Base-by-base conservation (phyloP, 23 tunicate species). In the Aplidium turbinatum region DNA sequence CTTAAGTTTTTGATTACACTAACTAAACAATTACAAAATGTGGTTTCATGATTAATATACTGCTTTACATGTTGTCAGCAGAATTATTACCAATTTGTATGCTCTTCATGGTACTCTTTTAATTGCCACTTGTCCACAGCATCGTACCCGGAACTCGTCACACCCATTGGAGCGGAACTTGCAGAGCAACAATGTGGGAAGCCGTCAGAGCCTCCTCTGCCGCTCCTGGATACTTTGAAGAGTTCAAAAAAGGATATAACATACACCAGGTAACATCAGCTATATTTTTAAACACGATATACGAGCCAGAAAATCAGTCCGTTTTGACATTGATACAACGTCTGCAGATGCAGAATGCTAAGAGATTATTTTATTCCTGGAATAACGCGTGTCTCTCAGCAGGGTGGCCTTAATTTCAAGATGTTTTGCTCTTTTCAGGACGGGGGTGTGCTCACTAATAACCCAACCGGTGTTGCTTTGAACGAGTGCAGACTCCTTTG, bases 201-300 rank as follows among this genome's bases (percentile, higher is more conserved):
- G 97, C 97, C 4, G 63, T 81, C 0, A 60, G 97, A 27, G 97
- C 97, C 16, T 78, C 97, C 32, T 84, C 97, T 25, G 97, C 97
- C 9, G 97, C 97, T 26, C 97, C 97, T 3, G 91, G 91, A 18
- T 84, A 91, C 61, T 91, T 91, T 74, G 97, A 91, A 75, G 97
- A 91, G 56, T 91, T 64, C 31, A 84, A 84, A 36, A 71, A 77
- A 35, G 77, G 64, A 1, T 26, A 26, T 30, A 84, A 91, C 57
- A 79, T 91, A n/a, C 97, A 91, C 53, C 97, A 91, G 91, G 97
- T 89, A 19, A 16, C 1, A n/a, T 27, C n/a, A n/a, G n/a, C n/a
- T n/a, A n/a, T n/a, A 42, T 9, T n/a, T n/a, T n/a, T n/a, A n/a
- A n/a, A n/a, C n/a, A n/a, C n/a, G n/a, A n/a, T n/a, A n/a, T n/a